Evolutionary conservation across 2,888 invertebrate species (phyloP), one percentile per base, ranked within the genome.

Genomic region (Stenodera caucasica): DNA sequence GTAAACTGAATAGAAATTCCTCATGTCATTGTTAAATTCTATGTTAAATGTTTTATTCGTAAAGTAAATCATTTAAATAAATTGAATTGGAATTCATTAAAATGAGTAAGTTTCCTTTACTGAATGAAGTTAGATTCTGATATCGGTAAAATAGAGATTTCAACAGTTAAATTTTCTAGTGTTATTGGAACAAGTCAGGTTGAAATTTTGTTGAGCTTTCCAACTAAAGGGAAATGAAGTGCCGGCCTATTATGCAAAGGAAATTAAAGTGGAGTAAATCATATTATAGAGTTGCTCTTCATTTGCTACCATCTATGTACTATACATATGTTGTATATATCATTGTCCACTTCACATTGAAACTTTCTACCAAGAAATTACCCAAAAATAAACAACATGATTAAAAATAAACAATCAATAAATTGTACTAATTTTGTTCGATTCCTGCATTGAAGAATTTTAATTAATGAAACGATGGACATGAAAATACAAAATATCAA

Each of bases 231-330:
- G 67, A 69, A 69, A 69, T 69, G 64, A 67, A 69, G 67, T 67
- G 65, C 54, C 66, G 63, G 59, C 64, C 67, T 62, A 69, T 69
- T 69, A 69, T 69, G 63, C 62, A 67, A 58, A 69, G 69, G 69
- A 69, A 69, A 69, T 69, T 69, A 69, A 69, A 69, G 64, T 61
- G 65, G 62, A 64, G 66, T 67, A 69, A 69, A 68, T 67, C 65
- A 67, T 63, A 62, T 67, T 67, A 65, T 2, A 65, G 60, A 60
- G 53, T 60, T 54, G 45, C 45, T 63, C 61, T 61, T 55, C 55
- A 55, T 52, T 14, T 49, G 29, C 52, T 51, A 54, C 57, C 51
- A 45, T 45, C 18, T 8, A 45, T 15, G 2, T 37, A 40, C 18
- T 26, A 40, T 9, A 23, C 5, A 21, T 40, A 2, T 18, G 35